Percentiles rank a stretch among this genome's conserved stretches.
Evolutionary conservation across 2,888 invertebrate genomes (phyloP).

Genomic region (Sylvicola cinctus): DNA sequence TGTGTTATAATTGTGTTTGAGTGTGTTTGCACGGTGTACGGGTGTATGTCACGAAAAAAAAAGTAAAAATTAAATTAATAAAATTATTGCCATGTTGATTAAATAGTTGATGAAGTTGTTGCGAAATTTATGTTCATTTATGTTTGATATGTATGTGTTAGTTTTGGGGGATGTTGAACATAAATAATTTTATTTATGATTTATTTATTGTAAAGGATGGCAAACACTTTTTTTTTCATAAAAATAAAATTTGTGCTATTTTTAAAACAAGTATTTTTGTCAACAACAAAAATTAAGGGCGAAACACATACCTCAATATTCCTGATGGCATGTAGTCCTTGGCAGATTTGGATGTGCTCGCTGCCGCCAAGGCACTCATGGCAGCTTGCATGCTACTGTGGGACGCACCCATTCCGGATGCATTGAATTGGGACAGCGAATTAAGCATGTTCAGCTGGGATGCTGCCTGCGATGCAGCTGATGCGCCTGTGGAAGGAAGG

Average conservation of each 20-base stretch:
- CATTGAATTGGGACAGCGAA: slow-evolving; percentile 23
- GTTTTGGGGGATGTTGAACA: not conserved
- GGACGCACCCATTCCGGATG: slow-evolving; percentile 20
- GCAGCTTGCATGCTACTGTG: slow-evolving; percentile 26
- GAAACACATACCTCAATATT: slow-evolving; percentile 26
- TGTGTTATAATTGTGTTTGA: not conserved
- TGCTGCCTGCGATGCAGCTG: slow-evolving; percentile 9
- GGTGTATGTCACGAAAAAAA: slow-evolving; percentile 7
- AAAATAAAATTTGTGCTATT: slow-evolving; percentile 3
- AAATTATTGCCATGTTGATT: not conserved
- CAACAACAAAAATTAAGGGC: too few species aligned
- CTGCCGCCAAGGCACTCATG: slow-evolving; percentile 25
- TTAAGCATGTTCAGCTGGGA: slow-evolving; percentile 23
- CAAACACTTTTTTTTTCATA: slow-evolving; percentile 10
- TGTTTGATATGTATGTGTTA: not conserved
- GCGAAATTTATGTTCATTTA: not conserved
- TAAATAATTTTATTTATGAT: not conserved
- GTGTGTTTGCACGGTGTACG: slow-evolving; percentile 8
- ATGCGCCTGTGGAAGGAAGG: not conserved
- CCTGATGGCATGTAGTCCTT: slow-evolving; percentile 28
- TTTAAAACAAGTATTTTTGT: too few species aligned
- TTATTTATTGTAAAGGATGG: slow-evolving; percentile 7
- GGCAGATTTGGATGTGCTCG: slow-evolving; percentile 13
- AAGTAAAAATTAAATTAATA: not conserved
- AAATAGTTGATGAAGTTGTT: not conserved